Base-by-base conservation (phyloP, 2,113 vertebrate species). In the Protobothrops flavoviridis region DNA sequence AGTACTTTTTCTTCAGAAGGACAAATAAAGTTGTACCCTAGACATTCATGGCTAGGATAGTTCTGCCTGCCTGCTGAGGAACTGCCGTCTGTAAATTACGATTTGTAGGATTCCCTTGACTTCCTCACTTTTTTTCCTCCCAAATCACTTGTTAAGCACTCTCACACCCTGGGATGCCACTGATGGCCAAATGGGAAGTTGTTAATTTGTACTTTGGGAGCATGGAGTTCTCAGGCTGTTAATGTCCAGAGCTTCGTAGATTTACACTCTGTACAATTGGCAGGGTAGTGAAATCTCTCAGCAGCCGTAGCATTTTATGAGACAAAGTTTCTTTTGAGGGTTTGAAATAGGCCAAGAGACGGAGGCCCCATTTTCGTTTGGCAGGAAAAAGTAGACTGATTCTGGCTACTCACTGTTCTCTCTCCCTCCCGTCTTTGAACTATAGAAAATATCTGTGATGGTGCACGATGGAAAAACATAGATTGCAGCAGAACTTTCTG, bases 161-260 rank as follows among this genome's bases (percentile, higher is more conserved):
- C 92, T n/a, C 6, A 56, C 69, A 61, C 59, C 53, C 92, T 86
- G 87, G 87, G 90, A 50, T 39, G 50, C 87, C 61, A 81, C 57
- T 50, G 61, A 12, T 13, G 9, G 5, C 88, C 88, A 89, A 89
- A 81, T 85, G 53, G 90, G 87, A 89, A 91, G 90, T 39, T 91
- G 93, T 88, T 93, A 85, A 91, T 89, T 81, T 85, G 90, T 89
- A 61, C 43, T 59, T 69, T 93, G 86, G 86, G 93, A 93, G 86
- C 23, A 23, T 89, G 53, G 53, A 57, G 20, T 91, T 93, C 90
- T 81, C 87, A 91, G 90, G 86, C 59, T 81, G 93, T 89, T 93
- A 91, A 88, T 24, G 24, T 91, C 90, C 45, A 43, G 90, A 56
- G 39, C 86, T 26, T 50, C 52, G 4, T 88, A 91, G 93, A 91